A percentile compares a stretch with the other conserved stretches of the same genome.
phyloP scores from a whole-genome alignment of 1,140 invertebrate species.

The Temnothorax longispinosus region DNA sequence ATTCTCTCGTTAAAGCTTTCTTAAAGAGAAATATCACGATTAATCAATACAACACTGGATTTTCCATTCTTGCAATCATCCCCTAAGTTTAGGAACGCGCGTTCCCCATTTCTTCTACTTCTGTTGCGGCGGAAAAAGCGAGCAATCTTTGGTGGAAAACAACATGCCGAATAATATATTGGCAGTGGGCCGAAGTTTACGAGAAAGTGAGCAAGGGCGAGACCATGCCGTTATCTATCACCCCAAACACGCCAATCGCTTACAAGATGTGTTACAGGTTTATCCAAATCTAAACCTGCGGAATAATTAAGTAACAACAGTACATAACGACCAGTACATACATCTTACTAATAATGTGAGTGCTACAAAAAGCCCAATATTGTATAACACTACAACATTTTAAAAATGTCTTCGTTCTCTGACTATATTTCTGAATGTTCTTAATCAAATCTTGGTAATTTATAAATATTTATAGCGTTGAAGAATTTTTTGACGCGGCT shows the following conservation, averaged over 20 bases:
- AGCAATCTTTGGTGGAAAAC: slow-evolving; percentile 76
- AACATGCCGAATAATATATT: slow-evolving; percentile 75
- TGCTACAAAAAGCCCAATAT: background rate
- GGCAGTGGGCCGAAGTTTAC: slow-evolving; percentile 58
- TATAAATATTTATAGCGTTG: background rate
- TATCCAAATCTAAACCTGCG: slow-evolving; percentile 21
- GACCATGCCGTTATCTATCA: slow-evolving; percentile 67
- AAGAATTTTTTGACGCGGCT: background rate
- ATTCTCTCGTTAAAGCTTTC: background rate
- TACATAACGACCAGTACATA: background rate
- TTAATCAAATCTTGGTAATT: too few relatives aligned
- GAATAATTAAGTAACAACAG: background rate
- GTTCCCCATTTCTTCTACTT: slow-evolving; percentile 34
- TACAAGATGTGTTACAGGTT: slow-evolving; percentile 27
- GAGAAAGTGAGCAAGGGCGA: slow-evolving; percentile 47
- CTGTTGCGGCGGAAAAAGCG: slow-evolving; percentile 49
- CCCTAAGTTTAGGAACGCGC: slow-evolving; percentile 55
- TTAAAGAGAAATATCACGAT: background rate
- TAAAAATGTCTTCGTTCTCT: too few relatives aligned
- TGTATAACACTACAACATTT: background rate
- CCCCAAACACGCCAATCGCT: background rate
- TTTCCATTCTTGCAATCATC: slow-evolving; percentile 33
- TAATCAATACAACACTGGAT: slow-evolving; percentile 66
- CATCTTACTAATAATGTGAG: background rate
- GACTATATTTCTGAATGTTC: too few relatives aligned